phyloP scores from a whole-genome alignment of 2,797 vertebrate species.

The Geotrypetes seraphini region DNA sequence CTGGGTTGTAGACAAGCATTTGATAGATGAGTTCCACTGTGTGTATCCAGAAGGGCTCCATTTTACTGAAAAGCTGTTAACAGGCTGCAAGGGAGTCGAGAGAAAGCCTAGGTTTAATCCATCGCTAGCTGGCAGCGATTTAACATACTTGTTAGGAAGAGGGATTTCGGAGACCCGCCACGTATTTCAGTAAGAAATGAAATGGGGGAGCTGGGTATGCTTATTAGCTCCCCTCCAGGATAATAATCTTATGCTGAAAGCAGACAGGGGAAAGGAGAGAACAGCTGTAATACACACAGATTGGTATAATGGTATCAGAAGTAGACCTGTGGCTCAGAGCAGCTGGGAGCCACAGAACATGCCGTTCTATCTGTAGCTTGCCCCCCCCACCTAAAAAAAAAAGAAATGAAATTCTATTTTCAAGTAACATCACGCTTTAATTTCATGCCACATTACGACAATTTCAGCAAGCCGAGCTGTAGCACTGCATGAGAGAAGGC shows the following conservation, averaged over 20 bases:
- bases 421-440: conserved; percentile 40
- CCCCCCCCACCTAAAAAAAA: conserved; percentile 5
- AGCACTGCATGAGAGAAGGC: no score
- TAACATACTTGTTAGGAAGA: no score
- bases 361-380: conserved; percentile 2
- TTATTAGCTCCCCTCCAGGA: conserved; percentile 26
- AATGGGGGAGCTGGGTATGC: conserved; percentile 31
- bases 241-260: conserved; percentile 21
- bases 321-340: conserved; percentile 19
- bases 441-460: conserved; percentile 53
- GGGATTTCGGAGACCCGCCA: neutral
- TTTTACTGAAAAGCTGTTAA: no score
- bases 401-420: conserved; percentile 35
- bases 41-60: no score
- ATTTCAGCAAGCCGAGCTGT: conserved; percentile 28
- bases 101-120: no score
- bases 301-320: conserved; percentile 13
- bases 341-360: conserved; percentile 14
- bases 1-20: no score
- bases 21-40: no score
- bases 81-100: no score
- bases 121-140: neutral
- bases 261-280: conserved; percentile 6
- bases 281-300: conserved; percentile 11
- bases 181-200: conserved; percentile 1